phyloP scores from a whole-genome alignment of 2,797 vertebrate species.

The Nannoperca australis region DNA sequence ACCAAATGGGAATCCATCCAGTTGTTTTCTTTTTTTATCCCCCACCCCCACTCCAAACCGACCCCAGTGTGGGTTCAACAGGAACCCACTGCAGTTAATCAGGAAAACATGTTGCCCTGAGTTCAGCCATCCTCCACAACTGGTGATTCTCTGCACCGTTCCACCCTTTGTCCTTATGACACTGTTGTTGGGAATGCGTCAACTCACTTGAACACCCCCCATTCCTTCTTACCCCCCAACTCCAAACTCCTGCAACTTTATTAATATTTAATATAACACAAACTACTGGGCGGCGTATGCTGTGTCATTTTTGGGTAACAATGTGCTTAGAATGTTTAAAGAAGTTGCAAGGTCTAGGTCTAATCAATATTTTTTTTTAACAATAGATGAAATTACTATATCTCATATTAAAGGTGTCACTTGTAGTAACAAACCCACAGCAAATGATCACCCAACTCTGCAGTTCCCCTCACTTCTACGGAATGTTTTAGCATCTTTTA shows the following conservation, averaged over 20 bases:
- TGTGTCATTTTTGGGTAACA: neutral
- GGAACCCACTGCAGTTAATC: conserved; percentile 78
- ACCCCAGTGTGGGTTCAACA: conserved; percentile 71
- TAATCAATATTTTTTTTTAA: neutral
- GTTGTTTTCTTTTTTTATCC: conserved; percentile 33
- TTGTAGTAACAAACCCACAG: neutral
- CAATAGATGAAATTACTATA: neutral
- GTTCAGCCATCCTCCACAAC: conserved; percentile 69
- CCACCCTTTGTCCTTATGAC: conserved; percentile 20
- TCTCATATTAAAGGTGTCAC: neutral
- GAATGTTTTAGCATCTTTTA: neutral
- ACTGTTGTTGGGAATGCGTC: conserved; percentile 16
- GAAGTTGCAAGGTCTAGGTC: neutral
- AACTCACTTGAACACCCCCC: neutral
- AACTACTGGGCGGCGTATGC: neutral
- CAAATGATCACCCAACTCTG: neutral
- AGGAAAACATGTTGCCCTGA: conserved; percentile 75
- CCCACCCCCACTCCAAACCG: conserved; percentile 18
- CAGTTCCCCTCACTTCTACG: no score
- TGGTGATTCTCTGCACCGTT: conserved; percentile 50
- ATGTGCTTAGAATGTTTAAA: neutral
- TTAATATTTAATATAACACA: conserved; percentile 3
- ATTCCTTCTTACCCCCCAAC: neutral
- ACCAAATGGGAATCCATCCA: conserved; percentile 68
- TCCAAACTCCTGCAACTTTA: neutral